phyloP scores from a whole-genome alignment of 2,797 vertebrate genomes.

The Chrosomus eos region DNA sequence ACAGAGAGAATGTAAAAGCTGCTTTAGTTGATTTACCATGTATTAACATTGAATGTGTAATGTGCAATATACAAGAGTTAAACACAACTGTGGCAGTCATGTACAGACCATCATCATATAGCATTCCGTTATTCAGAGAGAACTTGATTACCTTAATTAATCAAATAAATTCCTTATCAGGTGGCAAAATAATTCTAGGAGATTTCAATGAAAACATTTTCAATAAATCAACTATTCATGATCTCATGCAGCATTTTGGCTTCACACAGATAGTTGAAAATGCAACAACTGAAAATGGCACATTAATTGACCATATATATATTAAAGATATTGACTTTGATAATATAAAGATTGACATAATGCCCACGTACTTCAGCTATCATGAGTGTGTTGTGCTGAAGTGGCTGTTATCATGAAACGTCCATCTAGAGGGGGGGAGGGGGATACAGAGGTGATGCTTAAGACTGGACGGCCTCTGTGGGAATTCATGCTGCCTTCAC shows the following conservation, averaged over 20 bases:
- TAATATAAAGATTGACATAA: neutral
- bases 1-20: neutral
- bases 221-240: neutral
- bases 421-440: neutral
- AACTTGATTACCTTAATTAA: neutral
- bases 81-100: constrained; percentile 2
- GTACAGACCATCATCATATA: constrained; percentile 35
- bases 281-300: constrained; percentile 19
- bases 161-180: neutral
- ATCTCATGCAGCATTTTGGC: neutral
- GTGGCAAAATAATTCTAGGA: constrained; percentile 10
- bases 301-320: constrained; percentile 35
- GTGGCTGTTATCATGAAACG: neutral
- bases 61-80: neutral
- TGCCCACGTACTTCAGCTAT: constrained; percentile 27
- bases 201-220: constrained; percentile 32
- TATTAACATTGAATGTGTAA: neutral
- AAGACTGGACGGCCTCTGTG: neutral
- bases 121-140: neutral
- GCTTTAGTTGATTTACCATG: neutral
- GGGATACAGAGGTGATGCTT: neutral
- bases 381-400: neutral
- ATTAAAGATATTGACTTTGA: neutral
- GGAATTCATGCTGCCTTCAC: neutral
- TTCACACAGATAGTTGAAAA: constrained; percentile 9